Evolutionary conservation across 1,140 invertebrate species (phyloP), one percentile per base, ranked within the genome.

Genomic region (Aradophagus sp.): DNA sequence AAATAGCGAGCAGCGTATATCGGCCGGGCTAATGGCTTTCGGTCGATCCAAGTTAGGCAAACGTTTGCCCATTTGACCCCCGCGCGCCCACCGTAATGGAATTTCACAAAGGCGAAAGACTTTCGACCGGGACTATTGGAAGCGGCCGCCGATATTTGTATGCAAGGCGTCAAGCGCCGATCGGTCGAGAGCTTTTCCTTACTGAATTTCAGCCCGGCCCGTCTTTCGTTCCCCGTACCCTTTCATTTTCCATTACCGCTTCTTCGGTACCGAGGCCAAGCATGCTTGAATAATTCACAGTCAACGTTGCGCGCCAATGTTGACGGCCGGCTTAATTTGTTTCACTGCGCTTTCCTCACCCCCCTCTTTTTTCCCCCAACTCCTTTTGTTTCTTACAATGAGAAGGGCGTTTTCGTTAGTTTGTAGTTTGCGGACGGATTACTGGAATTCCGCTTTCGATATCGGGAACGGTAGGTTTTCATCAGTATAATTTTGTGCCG

Each of bases 71-170:
- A 53, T 59, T 68, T 47, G 55, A 41, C 47, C 47, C 27, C 19
- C 31, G 13, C 35, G 8, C 5, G 47, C n/a, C n/a, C n/a, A n/a
- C n/a, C n/a, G 47, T 68, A 68, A 68, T 68, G 63, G 63, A 68
- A 68, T 68, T 68, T 34, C 53, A 52, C 55, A 59, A 68, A 68
- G 41, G 63, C 63, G 55, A 68, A 59, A 68, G 55, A 59, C 63
- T 68, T 68, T 68, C 63, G 53, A 59, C 63, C 45, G 23, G 47
- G 27, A 53, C 61, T 48, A 50, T 65, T 65, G 52, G 41, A 50
- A 66, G 44, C 36, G 27, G 42, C 52, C 56, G 44, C 52, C 23
- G 55, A 67, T 67, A 67, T 67, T 67, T 58, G 53, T 67, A 67
- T 58, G 63, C 63, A 50, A 50, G 52, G 15, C 62, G 62, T 36